Evolutionary conservation across 1,140 invertebrate genomes (phyloP), one percentile per base, ranked within the genome.

Genomic region (Monomorium pharaonis): DNA sequence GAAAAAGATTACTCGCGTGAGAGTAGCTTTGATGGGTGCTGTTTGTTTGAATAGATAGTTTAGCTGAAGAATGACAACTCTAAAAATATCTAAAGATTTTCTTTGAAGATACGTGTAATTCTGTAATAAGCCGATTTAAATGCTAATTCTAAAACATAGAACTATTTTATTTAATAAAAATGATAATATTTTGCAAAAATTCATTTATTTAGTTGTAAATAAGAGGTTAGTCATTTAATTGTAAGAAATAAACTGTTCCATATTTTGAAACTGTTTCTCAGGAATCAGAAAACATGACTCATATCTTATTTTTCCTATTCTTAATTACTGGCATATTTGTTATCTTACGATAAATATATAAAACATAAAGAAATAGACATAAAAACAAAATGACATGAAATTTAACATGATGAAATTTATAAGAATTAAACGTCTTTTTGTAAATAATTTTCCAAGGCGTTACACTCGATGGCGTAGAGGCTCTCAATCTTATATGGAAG

Each of bases 1-100:
- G 21, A 75, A 62, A 69, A 85, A 80, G 75, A 89, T 89, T 65
- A 44, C 69, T n/a, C 33, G 24, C 42, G 7, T 58, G 62, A 80
- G 56, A 84, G 80, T 76, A 62, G 30, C 77, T 75, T 58, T 49
- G 49, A 80, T 63, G 58, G 56, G 16, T n/a, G 27, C 44, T 14
- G 16, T 67, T 69, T 62, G 7, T 72, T 56, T 56, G 18, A 10
- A 72, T 7, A 56, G 24, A 21, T 44, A 24, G 18, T 30, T 54
- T 10, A 37, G 54, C 7, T 30, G 33, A 81, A n/a, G 10, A 9
- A 70, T 56, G 33, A 72, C 21, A 24, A 16, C 7, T 24, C 62
- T 51, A 27, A 51, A 80, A 69, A 67, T 51, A 69, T 54, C 30
- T 18, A 9, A 18, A n/a, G n/a, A 24, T 60, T 42, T n/a, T 33